Evolutionary conservation across 2,888 invertebrate genomes (phyloP).

Genomic region (Brenthis daphne): DNA sequence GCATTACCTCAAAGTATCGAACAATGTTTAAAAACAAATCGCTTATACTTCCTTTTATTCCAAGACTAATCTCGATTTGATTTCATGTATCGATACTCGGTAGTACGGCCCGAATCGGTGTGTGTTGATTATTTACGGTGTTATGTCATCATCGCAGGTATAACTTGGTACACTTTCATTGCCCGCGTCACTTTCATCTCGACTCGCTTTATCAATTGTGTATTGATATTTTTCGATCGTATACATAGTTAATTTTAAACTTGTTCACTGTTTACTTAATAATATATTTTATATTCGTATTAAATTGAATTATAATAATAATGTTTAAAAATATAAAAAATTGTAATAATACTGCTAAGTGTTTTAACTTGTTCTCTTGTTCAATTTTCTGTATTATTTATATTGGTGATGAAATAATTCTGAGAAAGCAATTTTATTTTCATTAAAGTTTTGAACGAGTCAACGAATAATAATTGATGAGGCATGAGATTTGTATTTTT

Average conservation of each 20-base stretch:
- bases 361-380: too few species aligned
- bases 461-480: constrained; percentile 41
- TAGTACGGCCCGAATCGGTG: constrained; percentile 16
- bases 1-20: constrained; percentile 28
- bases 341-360: too few species aligned
- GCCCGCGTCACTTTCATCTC: constrained; percentile 37
- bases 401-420: background rate
- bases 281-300: too few species aligned
- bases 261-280: background rate
- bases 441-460: constrained; percentile 30
- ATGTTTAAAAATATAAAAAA: too few species aligned
- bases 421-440: background rate
- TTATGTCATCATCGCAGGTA: constrained; percentile 37
- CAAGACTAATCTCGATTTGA: constrained; percentile 38
- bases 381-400: too few species aligned
- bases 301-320: too few species aligned
- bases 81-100: constrained; percentile 29
- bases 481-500: constrained; percentile 43
- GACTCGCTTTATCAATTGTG: constrained; percentile 9
- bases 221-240: constrained; percentile 1
- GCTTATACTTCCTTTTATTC: constrained; percentile 31
- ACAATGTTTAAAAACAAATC: constrained; percentile 23
- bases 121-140: constrained; percentile 39
- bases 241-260: background rate
- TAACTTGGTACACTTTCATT: constrained; percentile 31